Evolutionary conservation across 1,140 invertebrate species (phyloP), one percentile per base, ranked within the genome.

Genomic region (Propsilocerus akamusi): DNA sequence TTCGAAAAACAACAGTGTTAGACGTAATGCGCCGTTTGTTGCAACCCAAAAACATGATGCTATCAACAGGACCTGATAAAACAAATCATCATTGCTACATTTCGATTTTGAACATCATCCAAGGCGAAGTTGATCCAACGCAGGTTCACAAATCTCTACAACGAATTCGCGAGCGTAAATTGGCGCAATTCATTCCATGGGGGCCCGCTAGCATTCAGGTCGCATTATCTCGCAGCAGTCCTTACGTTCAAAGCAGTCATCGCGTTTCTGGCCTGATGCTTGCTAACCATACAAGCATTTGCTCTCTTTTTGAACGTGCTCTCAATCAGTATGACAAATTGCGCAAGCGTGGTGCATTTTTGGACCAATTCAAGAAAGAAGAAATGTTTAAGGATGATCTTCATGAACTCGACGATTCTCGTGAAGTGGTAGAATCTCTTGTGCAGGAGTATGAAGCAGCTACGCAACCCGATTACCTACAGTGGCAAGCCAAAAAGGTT

Each of bases 11-110:
- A 3, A 95, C 92, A 53, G 93, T 97, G 2, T 68, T 95, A 49
- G 93, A 97, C 72, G 92, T 97, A 6, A 96, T 97, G 91, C 73
- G 58, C 7, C 73, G 94, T 52, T 69, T 99, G 25, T 67, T 99
- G 12, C 93, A 99, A 66, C 93, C 94, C 0, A 97, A 97, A 71
- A 98, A 98, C 63, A 98, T 99, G 94, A 99, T 99, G 96, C 95
- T 99, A 4, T 97, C 94, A 0, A 90, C 94, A 14, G 82, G 84
- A 32, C 75, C 85, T 0, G 88, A 95, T 64, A 75, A 86, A 59
- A 84, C 81, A 56, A 81, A 85, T 51, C 80, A 85, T 50, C 94
- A 98, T 65, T 96, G 92, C 63, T 99, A 95, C 59, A 93, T 98
- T 59, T 95, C 92, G 12, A 97, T 98, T 57, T 71, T 99, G 3